A percentile compares a stretch with the other conserved stretches of the same genome.
Conservation (phyloP, 2,888 invertebrate genomes). For the Polia nebulosa region DNA sequence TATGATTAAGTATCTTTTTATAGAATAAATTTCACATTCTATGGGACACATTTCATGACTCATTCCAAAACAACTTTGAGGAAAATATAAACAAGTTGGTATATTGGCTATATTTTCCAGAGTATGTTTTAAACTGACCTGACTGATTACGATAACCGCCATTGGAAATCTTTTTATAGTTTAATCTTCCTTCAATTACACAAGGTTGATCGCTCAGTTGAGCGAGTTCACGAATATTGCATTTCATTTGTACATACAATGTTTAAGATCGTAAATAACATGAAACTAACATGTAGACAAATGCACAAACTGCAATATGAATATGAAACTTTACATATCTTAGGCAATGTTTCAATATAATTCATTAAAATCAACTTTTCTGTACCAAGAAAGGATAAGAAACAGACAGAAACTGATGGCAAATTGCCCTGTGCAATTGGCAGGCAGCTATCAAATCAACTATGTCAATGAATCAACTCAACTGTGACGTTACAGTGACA, state of each 20-base stretch:
- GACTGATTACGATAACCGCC: slow-evolving; percentile 89
- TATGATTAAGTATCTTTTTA: background rate
- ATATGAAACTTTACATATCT: slow-evolving; percentile 7
- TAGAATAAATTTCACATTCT: slow-evolving; percentile 1
- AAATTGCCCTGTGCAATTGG: slow-evolving; percentile 10
- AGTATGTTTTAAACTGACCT: slow-evolving; percentile 73
- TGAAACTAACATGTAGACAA: slow-evolving; percentile 20
- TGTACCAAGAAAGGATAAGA: slow-evolving; percentile 13
- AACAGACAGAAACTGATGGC: slow-evolving; percentile 1
- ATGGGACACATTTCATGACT: slow-evolving; percentile 35
- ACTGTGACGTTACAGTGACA: slow-evolving; percentile 25
- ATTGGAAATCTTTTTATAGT: slow-evolving; percentile 92
- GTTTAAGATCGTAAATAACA: slow-evolving; percentile 18
- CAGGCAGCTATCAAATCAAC: too few species aligned
- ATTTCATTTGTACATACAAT: slow-evolving; percentile 91
- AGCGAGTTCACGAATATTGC: slow-evolving; percentile 93
- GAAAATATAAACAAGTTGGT: slow-evolving; percentile 27
- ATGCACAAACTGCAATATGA: slow-evolving; percentile 10
- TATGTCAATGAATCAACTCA: too few species aligned
- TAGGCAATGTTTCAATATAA: background rate
- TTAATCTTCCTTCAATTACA: slow-evolving; percentile 93
- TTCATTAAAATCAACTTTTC: slow-evolving; percentile 5
- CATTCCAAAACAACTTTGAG: slow-evolving; percentile 42
- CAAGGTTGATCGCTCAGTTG: slow-evolving; percentile 92
- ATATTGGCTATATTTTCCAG: background rate